phyloP scores from a whole-genome alignment of 2,797 vertebrate genomes.

The Lindbergichthys nudifrons region DNA sequence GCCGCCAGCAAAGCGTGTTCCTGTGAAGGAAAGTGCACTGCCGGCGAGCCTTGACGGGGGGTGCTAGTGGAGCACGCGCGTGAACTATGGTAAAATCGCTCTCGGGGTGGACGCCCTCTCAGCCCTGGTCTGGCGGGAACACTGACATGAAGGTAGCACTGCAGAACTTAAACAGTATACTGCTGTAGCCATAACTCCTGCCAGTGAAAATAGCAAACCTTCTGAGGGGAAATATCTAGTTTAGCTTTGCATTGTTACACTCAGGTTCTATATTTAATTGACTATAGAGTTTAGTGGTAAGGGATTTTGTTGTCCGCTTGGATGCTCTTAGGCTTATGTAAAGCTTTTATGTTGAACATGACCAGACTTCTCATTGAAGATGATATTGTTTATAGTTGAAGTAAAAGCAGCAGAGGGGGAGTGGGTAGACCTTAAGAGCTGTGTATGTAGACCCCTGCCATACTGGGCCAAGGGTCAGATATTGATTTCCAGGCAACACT shows the following conservation, averaged over 20 bases:
- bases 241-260: not conserved
- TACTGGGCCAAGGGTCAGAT: constrained; percentile 67
- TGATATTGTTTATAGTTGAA: constrained; percentile 19
- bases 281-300: not conserved
- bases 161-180: not conserved
- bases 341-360: constrained; percentile 16
- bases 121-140: too few species aligned
- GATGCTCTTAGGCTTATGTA: constrained; percentile 3
- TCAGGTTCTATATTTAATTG: constrained; percentile 1
- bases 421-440: constrained; percentile 31
- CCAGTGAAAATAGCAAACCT: not conserved
- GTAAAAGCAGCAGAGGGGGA: constrained; percentile 10
- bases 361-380: constrained; percentile 4
- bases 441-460: constrained; percentile 46
- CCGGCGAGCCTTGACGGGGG: too few species aligned
- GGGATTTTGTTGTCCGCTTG: not conserved
- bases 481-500: constrained; percentile 67
- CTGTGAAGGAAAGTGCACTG: too few species aligned
- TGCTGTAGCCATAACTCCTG: not conserved
- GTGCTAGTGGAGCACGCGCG: too few species aligned
- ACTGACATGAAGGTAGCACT: not conserved
- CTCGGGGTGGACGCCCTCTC: too few species aligned
- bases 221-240: not conserved
- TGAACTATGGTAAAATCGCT: too few species aligned
- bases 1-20: too few species aligned